phyloP scores from a whole-genome alignment of 2,888 invertebrate species.

The Sycophila texana region DNA sequence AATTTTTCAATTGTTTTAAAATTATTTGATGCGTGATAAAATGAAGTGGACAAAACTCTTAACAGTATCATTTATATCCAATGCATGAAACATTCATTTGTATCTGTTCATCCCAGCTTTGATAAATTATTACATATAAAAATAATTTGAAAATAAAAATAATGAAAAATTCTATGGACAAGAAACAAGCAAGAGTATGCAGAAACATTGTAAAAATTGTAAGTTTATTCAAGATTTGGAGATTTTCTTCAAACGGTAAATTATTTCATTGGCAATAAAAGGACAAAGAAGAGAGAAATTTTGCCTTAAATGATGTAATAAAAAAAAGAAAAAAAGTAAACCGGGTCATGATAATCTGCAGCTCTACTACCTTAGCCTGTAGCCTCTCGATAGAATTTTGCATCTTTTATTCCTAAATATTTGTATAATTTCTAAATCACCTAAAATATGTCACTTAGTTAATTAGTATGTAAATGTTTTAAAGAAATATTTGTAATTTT shows the following conservation, averaged over 20 bases:
- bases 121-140: conserved; percentile 18
- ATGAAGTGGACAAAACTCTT: background rate
- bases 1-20: background rate
- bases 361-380: conserved; percentile 76
- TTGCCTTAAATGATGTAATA: conserved; percentile 41
- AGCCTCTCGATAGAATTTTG: conserved; percentile 73
- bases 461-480: conserved; percentile 39
- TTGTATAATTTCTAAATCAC: conserved; percentile 32
- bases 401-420: conserved; percentile 58
- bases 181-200: conserved; percentile 53
- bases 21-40: conserved; percentile 33
- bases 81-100: conserved; percentile 34
- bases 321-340: conserved; percentile 48
- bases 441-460: conserved; percentile 34
- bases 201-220: conserved; percentile 51
- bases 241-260: conserved; percentile 44
- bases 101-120: conserved; percentile 18
- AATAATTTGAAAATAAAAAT: conserved; percentile 52
- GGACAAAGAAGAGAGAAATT: conserved; percentile 58
- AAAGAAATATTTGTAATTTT: conserved; percentile 43
- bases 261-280: conserved; percentile 44
- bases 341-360: conserved; percentile 64
- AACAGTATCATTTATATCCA: conserved; percentile 25
- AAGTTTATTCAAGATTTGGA: conserved; percentile 52
- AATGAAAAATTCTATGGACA: conserved; percentile 55